Evolutionary conservation across 2,113 vertebrate species (phyloP).

Genomic region (Leptobrachium ailaonicum): DNA sequence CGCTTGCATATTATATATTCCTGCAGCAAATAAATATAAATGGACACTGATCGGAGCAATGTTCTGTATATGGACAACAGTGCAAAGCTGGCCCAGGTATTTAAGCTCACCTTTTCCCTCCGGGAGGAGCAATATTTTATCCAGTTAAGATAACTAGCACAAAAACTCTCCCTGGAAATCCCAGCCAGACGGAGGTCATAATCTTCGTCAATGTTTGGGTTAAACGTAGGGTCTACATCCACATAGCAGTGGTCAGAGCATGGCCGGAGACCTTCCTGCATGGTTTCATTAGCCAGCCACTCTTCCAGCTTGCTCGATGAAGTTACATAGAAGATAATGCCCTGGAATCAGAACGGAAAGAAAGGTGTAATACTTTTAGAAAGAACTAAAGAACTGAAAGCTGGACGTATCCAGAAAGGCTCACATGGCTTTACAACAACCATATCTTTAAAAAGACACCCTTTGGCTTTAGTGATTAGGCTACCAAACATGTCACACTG

Average conservation of each 20-base stretch:
- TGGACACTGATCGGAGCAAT: too few species aligned
- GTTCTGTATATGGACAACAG: too few species aligned
- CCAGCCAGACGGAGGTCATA: conserved; percentile 95
- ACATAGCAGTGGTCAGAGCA: conserved; percentile 92
- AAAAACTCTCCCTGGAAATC: conserved; percentile 95
- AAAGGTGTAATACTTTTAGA: too few species aligned
- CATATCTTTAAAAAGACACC: too few species aligned
- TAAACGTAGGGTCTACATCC: conserved; percentile 96
- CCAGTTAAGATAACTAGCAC: conserved; percentile 90
- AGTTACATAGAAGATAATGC: conserved; percentile 95
- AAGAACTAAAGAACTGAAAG: too few species aligned
- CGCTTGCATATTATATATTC: too few species aligned
- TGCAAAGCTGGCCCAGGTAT: not conserved
- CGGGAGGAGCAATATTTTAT: conserved; percentile 95
- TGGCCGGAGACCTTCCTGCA: conserved; percentile 87
- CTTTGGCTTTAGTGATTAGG: too few species aligned
- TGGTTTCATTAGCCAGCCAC: conserved; percentile 93
- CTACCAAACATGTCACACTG: too few species aligned
- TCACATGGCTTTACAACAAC: too few species aligned
- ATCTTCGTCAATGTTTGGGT: conserved; percentile 97
- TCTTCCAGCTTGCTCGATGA: conserved; percentile 91
- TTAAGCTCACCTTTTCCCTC: conserved; percentile 77
- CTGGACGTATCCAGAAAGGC: too few species aligned
- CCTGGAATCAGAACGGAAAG: conserved; percentile 66
- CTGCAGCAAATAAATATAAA: too few species aligned